Evolutionary conservation across 1,140 invertebrate species (phyloP), one percentile per base, ranked within the genome.

Genomic region (Microplitis mediator): DNA sequence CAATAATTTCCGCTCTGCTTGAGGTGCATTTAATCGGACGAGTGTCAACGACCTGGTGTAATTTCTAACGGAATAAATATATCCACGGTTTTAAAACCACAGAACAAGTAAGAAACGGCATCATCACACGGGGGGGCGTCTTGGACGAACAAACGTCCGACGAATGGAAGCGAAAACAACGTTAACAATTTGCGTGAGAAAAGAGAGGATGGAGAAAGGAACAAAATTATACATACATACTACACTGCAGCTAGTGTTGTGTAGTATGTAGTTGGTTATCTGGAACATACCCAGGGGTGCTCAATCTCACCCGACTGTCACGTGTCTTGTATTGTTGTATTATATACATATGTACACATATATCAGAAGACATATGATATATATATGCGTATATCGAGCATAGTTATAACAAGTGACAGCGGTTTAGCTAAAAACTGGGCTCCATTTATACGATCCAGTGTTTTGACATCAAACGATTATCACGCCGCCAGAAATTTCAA

Each of bases 231-330:
- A 45, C 39, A 14, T 58, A 58, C 23, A 58, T 31, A 58, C 56
- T 31, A 58, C 39, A 45, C 39, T 45, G 11, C 39, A 45, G 39
- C 39, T 45, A 45, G 39, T 45, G 39, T 45, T 45, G 39, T 6
- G 39, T 70, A 60, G 65, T 65, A 50, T 66, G 16, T 70, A 31
- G 56, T 65, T 51, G 72, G 58, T 72, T 76, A 77, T 81, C 77
- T 77, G 75, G 78, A 80, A 77, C 78, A 74, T 72, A 75, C 67
- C 71, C 82, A 84, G 82, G 69, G 82, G 82, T 84, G 80, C 82
- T 84, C 82, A 84, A 77, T 77, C 71, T 73, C 54, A 69, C 66
- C 63, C 68, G 69, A 56, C 50, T 76, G 80, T 82, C 79, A 82
- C 80, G 80, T 82, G 77, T 77, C 52, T 69, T 56, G 69, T 63